Percentiles rank a stretch among this genome's conserved stretches.
These are phyloP conservation scores for Trissolcus basalis DNA, from an alignment of 1,140 invertebrate genomes.

Conservation along the genomic window DNA sequence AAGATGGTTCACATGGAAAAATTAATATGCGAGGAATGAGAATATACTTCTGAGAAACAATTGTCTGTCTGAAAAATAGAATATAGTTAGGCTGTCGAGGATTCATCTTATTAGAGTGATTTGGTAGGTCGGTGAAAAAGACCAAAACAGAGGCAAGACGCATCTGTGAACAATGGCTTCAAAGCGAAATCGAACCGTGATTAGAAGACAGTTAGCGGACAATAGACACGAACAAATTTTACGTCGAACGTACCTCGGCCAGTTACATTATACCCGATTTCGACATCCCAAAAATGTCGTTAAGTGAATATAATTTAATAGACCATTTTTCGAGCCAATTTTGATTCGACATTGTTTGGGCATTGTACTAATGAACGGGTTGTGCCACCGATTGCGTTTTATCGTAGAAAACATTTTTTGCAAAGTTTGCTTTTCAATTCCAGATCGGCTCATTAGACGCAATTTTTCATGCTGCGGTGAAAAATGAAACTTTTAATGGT, in stretches of 20 bases:
- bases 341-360: neutral
- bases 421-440: too few species aligned
- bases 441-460: neutral
- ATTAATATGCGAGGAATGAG: slow-evolving; percentile 25
- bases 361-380: slow-evolving; percentile 10
- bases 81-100: slow-evolving; percentile 17
- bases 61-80: slow-evolving; percentile 20
- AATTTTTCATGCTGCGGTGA: neutral
- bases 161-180: slow-evolving; percentile 17
- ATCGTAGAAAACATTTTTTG: too few species aligned
- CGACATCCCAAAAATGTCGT: slow-evolving; percentile 10
- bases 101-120: slow-evolving; percentile 43
- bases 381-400: neutral
- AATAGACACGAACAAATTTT: slow-evolving; percentile 41
- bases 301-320: slow-evolving; percentile 26
- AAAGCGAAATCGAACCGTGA: slow-evolving; percentile 10
- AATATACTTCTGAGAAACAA: slow-evolving; percentile 33
- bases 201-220: slow-evolving; percentile 15
- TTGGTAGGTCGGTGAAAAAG: slow-evolving; percentile 25
- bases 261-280: neutral
- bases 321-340: slow-evolving; percentile 4
- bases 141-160: slow-evolving; percentile 1
- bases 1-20: neutral
- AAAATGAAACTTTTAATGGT: too few species aligned
- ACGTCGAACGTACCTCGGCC: neutral